Percentiles rank a stretch among this genome's conserved stretches.
phyloP scores from a whole-genome alignment of 2,888 invertebrate species.

The Eudemis profundana region DNA sequence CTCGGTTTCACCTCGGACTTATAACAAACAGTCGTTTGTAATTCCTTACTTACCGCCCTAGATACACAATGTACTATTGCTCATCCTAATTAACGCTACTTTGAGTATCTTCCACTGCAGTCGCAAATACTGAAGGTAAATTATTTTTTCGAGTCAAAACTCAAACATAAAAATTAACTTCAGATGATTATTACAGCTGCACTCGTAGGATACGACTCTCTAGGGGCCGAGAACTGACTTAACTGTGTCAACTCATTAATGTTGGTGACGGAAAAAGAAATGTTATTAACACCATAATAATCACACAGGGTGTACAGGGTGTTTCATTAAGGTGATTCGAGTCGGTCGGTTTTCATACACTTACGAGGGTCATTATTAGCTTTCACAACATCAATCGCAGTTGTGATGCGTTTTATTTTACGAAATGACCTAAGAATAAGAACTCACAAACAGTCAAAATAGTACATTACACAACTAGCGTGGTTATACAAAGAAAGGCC shows the following conservation, averaged over 20 bases:
- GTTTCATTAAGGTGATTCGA: background rate
- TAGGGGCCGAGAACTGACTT: background rate
- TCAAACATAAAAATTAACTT: background rate
- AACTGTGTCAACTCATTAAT: slow-evolving; percentile 21
- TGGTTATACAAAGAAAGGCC: no score
- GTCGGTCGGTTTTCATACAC: no score
- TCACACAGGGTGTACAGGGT: no score
- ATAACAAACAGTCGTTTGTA: no score
- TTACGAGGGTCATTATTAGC: no score
- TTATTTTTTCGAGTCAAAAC: background rate
- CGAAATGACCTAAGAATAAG: no score
- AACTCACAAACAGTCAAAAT: no score
- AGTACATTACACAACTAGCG: no score
- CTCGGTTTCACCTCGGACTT: no score
- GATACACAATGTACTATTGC: background rate
- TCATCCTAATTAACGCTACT: background rate
- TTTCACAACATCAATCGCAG: no score
- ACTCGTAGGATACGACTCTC: background rate
- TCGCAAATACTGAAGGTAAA: background rate
- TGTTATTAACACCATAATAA: background rate
- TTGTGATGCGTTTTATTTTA: no score
- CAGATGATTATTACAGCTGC: background rate
- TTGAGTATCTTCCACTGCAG: background rate
- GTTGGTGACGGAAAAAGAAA: background rate
- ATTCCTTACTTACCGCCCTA: no score